Evolutionary conservation across 2,113 vertebrate genomes (phyloP), one percentile per base, ranked within the genome.

Genomic region (Daphoenositta chrysoptera): DNA sequence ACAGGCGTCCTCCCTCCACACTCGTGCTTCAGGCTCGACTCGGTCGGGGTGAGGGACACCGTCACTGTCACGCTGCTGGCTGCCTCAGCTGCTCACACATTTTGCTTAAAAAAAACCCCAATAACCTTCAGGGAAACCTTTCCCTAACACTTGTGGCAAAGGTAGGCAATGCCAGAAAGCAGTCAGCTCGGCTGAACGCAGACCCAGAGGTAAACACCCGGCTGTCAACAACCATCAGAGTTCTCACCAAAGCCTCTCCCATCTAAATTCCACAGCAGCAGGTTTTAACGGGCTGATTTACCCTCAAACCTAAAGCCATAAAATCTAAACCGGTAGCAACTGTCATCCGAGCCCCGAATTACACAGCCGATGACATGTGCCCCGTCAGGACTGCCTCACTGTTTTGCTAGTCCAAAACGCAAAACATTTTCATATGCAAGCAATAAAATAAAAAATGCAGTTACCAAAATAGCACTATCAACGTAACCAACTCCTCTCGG

Each of bases 381-480:
- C 51, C 4, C 0, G 15, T 27, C 58, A 50, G 89, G 64, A 65
- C 89, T 72, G 65, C 87, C 86, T 86, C 56, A 30, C 69, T 72
- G 60, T 87, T 91, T 84, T 72, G 48, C 64, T 70, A 57, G 66
- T 58, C 72, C 89, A 91, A 93, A 90, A 88, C 87, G 65, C 6
- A 2, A 94, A 93, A 84, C 83, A 85, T 77, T 93, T 85, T 87
- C 81, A 94, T 73, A 87, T 53, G 61, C 58, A 57, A 89, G 71
- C 60, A 56, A 44, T 61, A 27, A 58, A 72, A 81, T 75, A 86
- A 84, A 85, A 57, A 63, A 63, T 2, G 53, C 61, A 61, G 93
- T 73, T 96, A 97, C 96, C 89, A 96, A 97, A 97, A 97, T 96
- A 97, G 97, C 93, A 40, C 92, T 89, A 73, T 83, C 64, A 96